Base-by-base conservation (phyloP, 2,113 vertebrate genomes). In the Nicator chloris region DNA sequence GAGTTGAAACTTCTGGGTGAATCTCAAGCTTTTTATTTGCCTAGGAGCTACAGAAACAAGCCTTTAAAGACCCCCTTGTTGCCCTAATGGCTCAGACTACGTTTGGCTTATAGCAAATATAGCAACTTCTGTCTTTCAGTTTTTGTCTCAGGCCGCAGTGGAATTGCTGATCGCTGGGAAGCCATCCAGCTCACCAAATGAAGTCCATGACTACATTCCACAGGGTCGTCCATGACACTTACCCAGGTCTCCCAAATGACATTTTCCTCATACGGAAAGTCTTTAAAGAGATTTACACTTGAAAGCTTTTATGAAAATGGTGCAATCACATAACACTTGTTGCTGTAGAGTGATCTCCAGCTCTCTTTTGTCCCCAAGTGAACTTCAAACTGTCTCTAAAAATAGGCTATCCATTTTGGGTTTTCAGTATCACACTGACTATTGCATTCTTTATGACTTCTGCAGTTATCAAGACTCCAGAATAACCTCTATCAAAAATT, bases 151-250 rank as follows among this genome's bases (percentile, higher is more conserved):
- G 65, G 82, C 71, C 71, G 66, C 71, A 69, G 45, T 63, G 75
- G 68, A 93, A 86, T 66, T 94, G 49, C 49, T 93, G 81, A 72
- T 82, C 85, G 53, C 82, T 96, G 83, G 90, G 96, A 96, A 95
- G 33, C 33, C 13, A 6, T 95, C 94, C 96, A 95, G 83, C 37
- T 92, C 64, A 75, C 65, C 73, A 80, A 49, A 89, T 9, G 20
- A 89, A 85, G 30, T 51, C 37, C 26, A 56, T 90, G 70, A 83
- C 71, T 57, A 37, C 78, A 93, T 95, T 95, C 92, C 88, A 66
- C 63, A 91, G 86, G 53, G 68, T 84, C 60, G 31, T 84, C 81
- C 83, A 69, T 83, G 88, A 78, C 68, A 72, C 90, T 93, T 82
- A 82, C 26, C 47, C 93, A 83, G 76, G 56, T 64, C 64, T 96